phyloP scores from a whole-genome alignment of 2,888 invertebrate genomes.

The Cerceris ruficornis region DNA sequence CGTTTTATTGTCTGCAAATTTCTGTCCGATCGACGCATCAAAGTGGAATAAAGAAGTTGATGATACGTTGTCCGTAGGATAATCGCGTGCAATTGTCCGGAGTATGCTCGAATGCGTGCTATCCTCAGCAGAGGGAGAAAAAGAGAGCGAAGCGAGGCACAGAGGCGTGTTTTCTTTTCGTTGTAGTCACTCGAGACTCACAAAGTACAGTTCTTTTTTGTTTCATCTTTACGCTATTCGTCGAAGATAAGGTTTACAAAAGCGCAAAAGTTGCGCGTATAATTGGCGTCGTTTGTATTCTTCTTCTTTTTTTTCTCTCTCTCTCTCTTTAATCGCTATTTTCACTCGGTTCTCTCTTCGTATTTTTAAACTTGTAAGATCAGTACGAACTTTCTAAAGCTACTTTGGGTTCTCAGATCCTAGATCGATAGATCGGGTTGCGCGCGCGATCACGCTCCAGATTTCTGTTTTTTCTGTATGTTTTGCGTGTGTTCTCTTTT shows the following conservation, averaged over 20 bases:
- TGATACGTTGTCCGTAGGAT: neutral
- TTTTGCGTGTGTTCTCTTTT: constrained; percentile 7
- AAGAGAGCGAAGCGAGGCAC: constrained; percentile 71
- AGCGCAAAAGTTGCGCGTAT: neutral
- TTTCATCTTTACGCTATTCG: constrained; percentile 8
- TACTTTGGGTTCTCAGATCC: constrained; percentile 52
- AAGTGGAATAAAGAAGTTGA: no score
- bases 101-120: constrained; percentile 3
- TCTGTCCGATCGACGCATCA: no score
- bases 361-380: constrained; percentile 2
- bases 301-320: constrained; percentile 11
- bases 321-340: constrained; percentile 18
- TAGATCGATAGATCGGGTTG: constrained; percentile 41
- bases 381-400: constrained; percentile 27
- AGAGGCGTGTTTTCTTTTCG: constrained; percentile 67
- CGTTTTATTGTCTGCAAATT: no score
- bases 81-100: neutral
- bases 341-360: constrained; percentile 11
- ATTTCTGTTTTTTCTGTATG: constrained; percentile 15
- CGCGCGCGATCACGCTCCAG: constrained; percentile 38
- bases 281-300: neutral
- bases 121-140: constrained; percentile 54
- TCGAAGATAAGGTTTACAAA: constrained; percentile 30
- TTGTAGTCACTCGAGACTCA: constrained; percentile 61
- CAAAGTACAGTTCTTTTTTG: constrained; percentile 42